These are phyloP conservation scores for Folsomia candida DNA, from an alignment of 2,888 invertebrate genomes.

Conservation along the genomic window DNA sequence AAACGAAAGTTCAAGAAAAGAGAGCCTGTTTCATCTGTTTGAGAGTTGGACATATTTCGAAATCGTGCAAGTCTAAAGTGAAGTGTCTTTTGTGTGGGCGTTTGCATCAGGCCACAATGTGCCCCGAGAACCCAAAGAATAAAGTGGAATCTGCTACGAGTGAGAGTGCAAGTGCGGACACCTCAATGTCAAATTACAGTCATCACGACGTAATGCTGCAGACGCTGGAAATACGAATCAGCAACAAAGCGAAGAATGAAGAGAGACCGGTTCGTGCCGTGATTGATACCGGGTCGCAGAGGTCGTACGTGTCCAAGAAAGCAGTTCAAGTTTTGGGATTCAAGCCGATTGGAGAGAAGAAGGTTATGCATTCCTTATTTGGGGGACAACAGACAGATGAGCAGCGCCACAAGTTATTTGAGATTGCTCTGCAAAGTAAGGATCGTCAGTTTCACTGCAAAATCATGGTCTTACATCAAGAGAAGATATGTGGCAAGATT, in stretches of 20 bases:
- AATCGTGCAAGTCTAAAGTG: not conserved
- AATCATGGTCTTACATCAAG: not conserved
- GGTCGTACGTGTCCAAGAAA: conserved; percentile 45
- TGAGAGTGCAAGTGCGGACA: too few species aligned
- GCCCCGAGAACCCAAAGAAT: not conserved
- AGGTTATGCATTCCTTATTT: conserved; percentile 45
- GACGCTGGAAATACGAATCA: conserved; percentile 44
- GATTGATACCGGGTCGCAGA: conserved; percentile 48
- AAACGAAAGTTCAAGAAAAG: not conserved
- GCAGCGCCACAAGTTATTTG: not conserved
- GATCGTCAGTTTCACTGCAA: not conserved
- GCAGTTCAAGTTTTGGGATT: conserved; percentile 43
- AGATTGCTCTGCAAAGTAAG: not conserved
- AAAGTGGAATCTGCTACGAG: too few species aligned
- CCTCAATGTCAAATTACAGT: not conserved
- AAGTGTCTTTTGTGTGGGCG: not conserved
- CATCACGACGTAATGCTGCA: conserved; percentile 28
- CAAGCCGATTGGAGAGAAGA: conserved; percentile 25
- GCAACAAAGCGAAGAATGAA: conserved; percentile 29
- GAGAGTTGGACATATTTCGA: not conserved
- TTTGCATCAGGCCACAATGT: not conserved
- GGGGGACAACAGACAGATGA: conserved; percentile 20
- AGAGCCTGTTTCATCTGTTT: not conserved
- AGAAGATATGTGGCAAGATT: conserved; percentile 7
- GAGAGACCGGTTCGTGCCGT: conserved; percentile 38